Evolutionary conservation across 2,888 invertebrate genomes (phyloP).

Genomic region (Amblyjoppa fuscipennis): DNA sequence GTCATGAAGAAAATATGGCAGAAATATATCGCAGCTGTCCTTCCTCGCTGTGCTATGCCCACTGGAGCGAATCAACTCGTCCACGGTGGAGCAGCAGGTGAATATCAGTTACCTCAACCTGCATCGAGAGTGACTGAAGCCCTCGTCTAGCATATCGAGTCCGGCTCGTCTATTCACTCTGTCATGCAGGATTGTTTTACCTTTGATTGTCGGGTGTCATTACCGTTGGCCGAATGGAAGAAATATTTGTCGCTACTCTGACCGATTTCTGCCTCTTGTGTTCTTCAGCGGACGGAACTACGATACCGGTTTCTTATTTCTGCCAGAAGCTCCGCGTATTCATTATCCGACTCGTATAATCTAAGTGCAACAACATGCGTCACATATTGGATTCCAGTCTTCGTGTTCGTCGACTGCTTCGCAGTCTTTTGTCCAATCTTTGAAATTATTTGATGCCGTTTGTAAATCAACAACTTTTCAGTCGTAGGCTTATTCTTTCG

Average conservation of each 20-base stretch:
- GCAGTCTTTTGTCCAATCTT: background rate
- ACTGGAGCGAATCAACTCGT: conserved; percentile 49
- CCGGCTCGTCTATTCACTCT: conserved; percentile 65
- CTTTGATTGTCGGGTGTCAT: conserved; percentile 76
- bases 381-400: background rate
- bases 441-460: background rate
- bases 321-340: conserved; percentile 31
- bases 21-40: conserved; percentile 77
- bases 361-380: background rate
- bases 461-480: background rate
- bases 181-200: conserved; percentile 84
- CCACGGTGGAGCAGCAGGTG: conserved; percentile 54
- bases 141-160: conserved; percentile 13
- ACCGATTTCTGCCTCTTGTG: conserved; percentile 74
- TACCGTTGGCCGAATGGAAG: conserved; percentile 71
- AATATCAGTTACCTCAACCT: conserved; percentile 67
- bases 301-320: conserved; percentile 75
- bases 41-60: conserved; percentile 37
- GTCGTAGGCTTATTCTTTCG: background rate
- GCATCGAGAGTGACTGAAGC: conserved; percentile 21
- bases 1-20: conserved; percentile 48
- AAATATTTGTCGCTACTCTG: conserved; percentile 71
- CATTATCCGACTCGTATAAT: background rate
- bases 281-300: conserved; percentile 24
- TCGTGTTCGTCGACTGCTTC: background rate